A percentile compares a stretch with the other conserved stretches of the same genome.
Conservation (phyloP, 2,888 invertebrate species). For the Callinectes sapidus region DNA sequence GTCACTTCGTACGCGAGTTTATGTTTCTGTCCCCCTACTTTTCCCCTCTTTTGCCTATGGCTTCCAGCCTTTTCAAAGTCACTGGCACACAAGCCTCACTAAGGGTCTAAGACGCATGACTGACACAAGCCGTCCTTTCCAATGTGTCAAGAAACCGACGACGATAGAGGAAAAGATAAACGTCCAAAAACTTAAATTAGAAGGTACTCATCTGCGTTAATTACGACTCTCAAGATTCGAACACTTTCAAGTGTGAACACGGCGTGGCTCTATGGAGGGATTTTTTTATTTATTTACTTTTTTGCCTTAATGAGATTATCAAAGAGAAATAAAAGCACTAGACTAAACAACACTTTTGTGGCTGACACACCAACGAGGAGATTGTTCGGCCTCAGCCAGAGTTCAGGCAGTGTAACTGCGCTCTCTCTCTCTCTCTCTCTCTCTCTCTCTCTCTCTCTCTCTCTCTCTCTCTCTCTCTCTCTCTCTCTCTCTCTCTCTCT, state of each 20-base stretch:
- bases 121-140: not conserved
- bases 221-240: not conserved
- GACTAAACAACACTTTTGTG: not conserved
- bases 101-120: not conserved
- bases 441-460: slow-evolving; percentile 36
- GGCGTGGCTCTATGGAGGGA: slow-evolving; percentile 43
- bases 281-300: slow-evolving; percentile 21
- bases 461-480: slow-evolving; percentile 35
- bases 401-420: not conserved
- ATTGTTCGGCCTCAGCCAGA: not conserved
- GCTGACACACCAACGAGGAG: slow-evolving; percentile 24
- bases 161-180: not conserved
- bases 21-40: not conserved
- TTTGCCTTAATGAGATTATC: not conserved
- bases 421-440: slow-evolving; percentile 27
- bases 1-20: not conserved
- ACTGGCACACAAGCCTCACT: not conserved
- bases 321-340: slow-evolving; percentile 20
- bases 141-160: not conserved
- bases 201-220: not conserved
- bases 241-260: slow-evolving; percentile 35
- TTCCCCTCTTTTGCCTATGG: not conserved
- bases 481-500: slow-evolving; percentile 36
- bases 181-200: not conserved
- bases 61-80: not conserved